Evolutionary conservation across 1,140 invertebrate species (phyloP), one percentile per base, ranked within the genome.

Genomic region (Zaprionus ornatus): DNA sequence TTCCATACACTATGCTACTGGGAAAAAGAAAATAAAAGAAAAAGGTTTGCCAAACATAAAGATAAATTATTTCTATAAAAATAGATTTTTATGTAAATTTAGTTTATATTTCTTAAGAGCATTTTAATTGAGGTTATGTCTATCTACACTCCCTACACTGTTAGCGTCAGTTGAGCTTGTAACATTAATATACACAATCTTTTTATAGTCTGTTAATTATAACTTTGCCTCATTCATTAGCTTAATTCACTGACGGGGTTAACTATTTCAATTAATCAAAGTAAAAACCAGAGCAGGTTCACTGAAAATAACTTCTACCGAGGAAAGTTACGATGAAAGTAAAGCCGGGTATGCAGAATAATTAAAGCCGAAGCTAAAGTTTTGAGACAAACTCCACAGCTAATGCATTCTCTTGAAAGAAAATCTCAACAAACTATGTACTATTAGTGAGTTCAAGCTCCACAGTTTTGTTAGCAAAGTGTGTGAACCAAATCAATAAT

Each of bases 241-340:
- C 3, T 23, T 17, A 13, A 21, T 19, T 21, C 13, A 21, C 7
- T 12, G 9, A 50, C 12, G 45, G 21, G 10, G 9, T 21, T 23
- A 23, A 50, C 9, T 13, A 50, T 12, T 23, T 45, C 3, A 45
- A 17, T 17, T 17, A 45, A 42, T 17, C 40, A 42, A 45, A 45
- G 40, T 40, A 7, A 7, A 40, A 15, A 6, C n/a, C 40, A 9
- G n/a, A 45, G 40, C 17, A 17, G 21, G 19, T 12, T 63, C 64
- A 70, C 73, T 84, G 25, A 1, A 23, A 50, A 23, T 50, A 50
- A 23, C 17, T 23, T 50, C 10, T 40, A 15, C 15, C 12, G 13
- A 15, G 5, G 5, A 40, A 40, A 15, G 5, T 40, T 15, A 40
- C n/a, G 13, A 12, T 15, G 37, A 4, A 40, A 40, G 37, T 5